Conservation (phyloP, 1,140 invertebrate species). For the Drosophila nannoptera region DNA sequence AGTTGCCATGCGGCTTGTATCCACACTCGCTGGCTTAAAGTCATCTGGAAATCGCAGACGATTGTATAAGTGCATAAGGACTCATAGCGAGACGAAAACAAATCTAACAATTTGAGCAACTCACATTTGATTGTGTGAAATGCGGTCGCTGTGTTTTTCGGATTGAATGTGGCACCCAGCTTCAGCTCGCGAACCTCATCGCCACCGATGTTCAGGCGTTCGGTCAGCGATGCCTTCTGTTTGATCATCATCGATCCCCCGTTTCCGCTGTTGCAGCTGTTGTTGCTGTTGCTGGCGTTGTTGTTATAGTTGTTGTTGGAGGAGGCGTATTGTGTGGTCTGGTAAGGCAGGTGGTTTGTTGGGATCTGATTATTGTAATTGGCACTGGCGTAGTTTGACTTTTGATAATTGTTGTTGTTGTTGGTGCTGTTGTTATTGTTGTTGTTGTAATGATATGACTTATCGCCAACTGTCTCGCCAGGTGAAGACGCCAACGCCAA, state of each 20-base stretch:
- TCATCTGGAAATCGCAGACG: slow-evolving; percentile 86
- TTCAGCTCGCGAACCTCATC: slow-evolving; percentile 88
- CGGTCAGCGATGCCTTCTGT: slow-evolving; percentile 69
- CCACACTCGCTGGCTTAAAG: slow-evolving; percentile 97
- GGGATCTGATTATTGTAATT: slow-evolving; percentile 68
- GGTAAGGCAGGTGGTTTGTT: slow-evolving; percentile 65
- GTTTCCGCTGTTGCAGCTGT: slow-evolving; percentile 26
- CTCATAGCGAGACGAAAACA: background rate
- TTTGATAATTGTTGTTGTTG: slow-evolving; percentile 67
- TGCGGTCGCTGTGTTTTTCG: slow-evolving; percentile 81
- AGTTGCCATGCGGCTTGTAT: slow-evolving; percentile 92
- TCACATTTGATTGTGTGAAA: slow-evolving; percentile 95
- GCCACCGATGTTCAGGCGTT: slow-evolving; percentile 85
- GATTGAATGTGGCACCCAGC: slow-evolving; percentile 89
- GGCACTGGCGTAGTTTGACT: slow-evolving; percentile 74
- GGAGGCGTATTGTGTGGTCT: slow-evolving; percentile 35
- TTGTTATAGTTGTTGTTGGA: slow-evolving; percentile 29
- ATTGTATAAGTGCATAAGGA: slow-evolving; percentile 26
- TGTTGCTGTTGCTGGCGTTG: slow-evolving; percentile 33
- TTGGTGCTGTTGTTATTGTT: slow-evolving; percentile 39
- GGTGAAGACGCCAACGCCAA: slow-evolving; percentile 55
- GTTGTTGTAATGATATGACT: slow-evolving; percentile 64
- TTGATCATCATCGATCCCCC: slow-evolving; percentile 72
- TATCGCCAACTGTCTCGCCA: slow-evolving; percentile 43
- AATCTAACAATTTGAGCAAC: slow-evolving; percentile 47